phyloP scores from a whole-genome alignment of 1,140 invertebrate species.

The Ostrea edulis region DNA sequence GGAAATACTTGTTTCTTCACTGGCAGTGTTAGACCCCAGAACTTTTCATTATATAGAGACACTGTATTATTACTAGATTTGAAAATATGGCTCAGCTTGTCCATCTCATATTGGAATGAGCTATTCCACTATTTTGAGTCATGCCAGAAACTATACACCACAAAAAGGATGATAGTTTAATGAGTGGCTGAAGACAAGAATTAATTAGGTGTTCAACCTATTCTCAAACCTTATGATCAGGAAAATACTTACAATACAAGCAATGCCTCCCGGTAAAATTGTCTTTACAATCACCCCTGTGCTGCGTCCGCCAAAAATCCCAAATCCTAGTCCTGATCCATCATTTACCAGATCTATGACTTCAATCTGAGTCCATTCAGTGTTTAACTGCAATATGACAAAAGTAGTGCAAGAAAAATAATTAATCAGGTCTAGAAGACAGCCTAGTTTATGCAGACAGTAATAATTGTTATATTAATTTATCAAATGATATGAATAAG shows the following conservation, averaged over 20 bases:
- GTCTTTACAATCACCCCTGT: conserved; percentile 99
- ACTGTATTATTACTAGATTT: background rate
- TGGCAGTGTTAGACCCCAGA: background rate
- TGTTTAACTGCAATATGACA: conserved; percentile 85
- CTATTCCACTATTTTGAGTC: no score
- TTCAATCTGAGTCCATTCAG: conserved; percentile 98
- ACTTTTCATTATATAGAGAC: background rate
- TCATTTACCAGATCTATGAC: conserved; percentile 96
- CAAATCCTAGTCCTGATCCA: conserved; percentile 96
- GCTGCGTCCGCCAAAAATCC: conserved; percentile 95
- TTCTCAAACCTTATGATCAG: no score
- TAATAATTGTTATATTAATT: background rate
- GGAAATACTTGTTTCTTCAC: conserved; percentile 29
- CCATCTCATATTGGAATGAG: no score
- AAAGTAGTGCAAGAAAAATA: background rate
- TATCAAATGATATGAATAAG: background rate
- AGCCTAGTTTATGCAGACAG: background rate
- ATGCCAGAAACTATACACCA: no score
- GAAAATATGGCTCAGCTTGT: no score
- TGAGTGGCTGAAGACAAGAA: no score
- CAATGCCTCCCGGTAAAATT: conserved; percentile 93
- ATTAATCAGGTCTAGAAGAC: background rate
- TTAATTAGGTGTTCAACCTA: no score
- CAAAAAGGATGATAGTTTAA: no score
- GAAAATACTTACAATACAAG: conserved; percentile 87